These are phyloP conservation scores for Hydropotes inermis DNA, from an alignment of 2,113 vertebrate genomes.

Conservation along the genomic window DNA sequence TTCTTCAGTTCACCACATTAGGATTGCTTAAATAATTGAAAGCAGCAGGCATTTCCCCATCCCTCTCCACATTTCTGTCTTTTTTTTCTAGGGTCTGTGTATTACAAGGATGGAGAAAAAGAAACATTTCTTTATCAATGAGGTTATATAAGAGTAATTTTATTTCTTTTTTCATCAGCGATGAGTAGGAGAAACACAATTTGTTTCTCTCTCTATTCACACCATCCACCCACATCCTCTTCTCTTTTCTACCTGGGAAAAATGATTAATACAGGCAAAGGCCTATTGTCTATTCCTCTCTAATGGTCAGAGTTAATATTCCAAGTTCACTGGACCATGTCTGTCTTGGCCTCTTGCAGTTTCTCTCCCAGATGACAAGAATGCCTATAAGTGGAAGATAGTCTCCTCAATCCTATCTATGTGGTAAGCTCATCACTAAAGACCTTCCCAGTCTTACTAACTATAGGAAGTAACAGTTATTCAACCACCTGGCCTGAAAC, in stretches of 20 bases:
- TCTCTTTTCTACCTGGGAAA: not conserved
- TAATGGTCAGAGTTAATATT: not conserved
- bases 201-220: not conserved
- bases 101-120: not conserved
- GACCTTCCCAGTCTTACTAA: not conserved
- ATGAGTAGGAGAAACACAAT: not conserved
- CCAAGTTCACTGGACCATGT: not conserved
- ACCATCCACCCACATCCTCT: not conserved
- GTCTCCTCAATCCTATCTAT: not conserved
- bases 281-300: not conserved
- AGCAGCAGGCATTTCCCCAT: not conserved
- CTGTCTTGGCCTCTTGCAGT: not conserved
- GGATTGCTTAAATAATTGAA: not conserved
- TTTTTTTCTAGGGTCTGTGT: not conserved
- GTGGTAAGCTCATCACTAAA: not conserved
- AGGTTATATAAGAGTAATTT: not conserved
- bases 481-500: not conserved
- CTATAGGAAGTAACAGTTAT: not conserved
- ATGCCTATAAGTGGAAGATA: not conserved
- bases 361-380: not conserved
- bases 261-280: not conserved
- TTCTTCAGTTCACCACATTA: not conserved
- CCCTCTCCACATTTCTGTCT: not conserved
- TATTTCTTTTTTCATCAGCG: not conserved
- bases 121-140: not conserved